Conservation (phyloP, 2,113 vertebrate species). For the Dunckerocampus dactyliophorus region DNA sequence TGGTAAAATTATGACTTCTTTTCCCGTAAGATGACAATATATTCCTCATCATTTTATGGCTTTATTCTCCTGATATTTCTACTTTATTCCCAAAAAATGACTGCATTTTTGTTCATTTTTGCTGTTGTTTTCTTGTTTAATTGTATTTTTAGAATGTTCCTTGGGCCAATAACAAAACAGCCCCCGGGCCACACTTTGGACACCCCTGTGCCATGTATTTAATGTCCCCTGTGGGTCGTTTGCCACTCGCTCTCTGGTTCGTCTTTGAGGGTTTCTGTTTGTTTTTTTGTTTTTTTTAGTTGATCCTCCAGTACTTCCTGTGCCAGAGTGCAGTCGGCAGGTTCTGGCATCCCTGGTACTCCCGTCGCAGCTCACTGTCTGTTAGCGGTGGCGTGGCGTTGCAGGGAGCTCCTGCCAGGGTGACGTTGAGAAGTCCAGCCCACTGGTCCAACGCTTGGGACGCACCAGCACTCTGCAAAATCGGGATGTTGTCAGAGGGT, state of each 20-base stretch:
- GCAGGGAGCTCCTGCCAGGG: constrained; percentile 75
- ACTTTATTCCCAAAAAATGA: too few relatives aligned
- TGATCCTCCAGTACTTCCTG: constrained; percentile 54
- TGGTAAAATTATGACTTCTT: too few relatives aligned
- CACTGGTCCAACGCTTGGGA: constrained; percentile 51
- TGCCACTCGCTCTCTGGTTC: constrained; percentile 3
- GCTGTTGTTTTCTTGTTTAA: too few relatives aligned
- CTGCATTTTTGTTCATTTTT: too few relatives aligned
- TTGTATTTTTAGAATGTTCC: too few relatives aligned
- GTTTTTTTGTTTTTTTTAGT: constrained; percentile 35
- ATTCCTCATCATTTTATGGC: too few relatives aligned
- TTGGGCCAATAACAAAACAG: too few relatives aligned
- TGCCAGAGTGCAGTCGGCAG: constrained; percentile 80
- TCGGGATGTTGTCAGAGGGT: background rate
- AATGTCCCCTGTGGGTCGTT: constrained; percentile 4
- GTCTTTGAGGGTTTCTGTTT: constrained; percentile 5
- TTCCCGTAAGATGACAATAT: too few relatives aligned
- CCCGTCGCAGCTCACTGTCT: constrained; percentile 69
- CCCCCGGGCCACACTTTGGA: background rate
- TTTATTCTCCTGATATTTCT: too few relatives aligned
- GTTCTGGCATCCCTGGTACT: constrained; percentile 81
- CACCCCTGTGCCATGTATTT: background rate
- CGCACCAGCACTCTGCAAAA: constrained; percentile 48
- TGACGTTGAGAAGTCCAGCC: constrained; percentile 70
- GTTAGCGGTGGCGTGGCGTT: constrained; percentile 75